Base-by-base conservation (phyloP, 2,888 invertebrate species). In the Idaea dimidiata region DNA sequence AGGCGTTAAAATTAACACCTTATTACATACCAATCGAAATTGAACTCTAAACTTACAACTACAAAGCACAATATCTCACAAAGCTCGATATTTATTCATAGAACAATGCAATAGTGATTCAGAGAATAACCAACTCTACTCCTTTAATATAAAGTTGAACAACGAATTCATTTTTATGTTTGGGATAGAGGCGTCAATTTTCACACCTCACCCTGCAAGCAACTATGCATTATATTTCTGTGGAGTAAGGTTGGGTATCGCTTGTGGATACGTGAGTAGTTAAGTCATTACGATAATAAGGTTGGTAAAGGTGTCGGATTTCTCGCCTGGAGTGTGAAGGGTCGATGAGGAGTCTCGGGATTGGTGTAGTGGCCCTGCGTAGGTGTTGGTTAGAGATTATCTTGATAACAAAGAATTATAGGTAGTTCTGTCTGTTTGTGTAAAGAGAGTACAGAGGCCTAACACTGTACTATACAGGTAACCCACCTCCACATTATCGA, bases 321-420 rank as follows among this genome's bases (percentile, higher is more conserved):
- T 92, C 91, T 79, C 91, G 91, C 91, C 89, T 90, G 72, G 74
- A 84, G 91, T 88, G 91, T 90, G 86, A 92, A 91, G 91, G 91
- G 91, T 86, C 89, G 76, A 65, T 68, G 75, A 82, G 57, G 79
- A 69, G 71, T 63, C 1, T 68, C 56, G 77, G 83, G 84, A 91
- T 92, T 92, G 91, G 91, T 83, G 67, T 43, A 10, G 2, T 43
- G 16, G 7, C 43, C 43, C 43, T 43, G 10, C 43, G 43, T 43
- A 43, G 43, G 43, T 43, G 43, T 43, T 43, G 43, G 43, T 43
- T 43, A 43, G 43, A 43, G 43, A 10, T 43, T 2, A 43, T 43
- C 5, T 1, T 8, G 43, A 43, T 43, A 43, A 43, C 43, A 33
- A 33, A 33, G 33, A 33, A 33, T 33, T 33, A 33, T 10, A 33